Conservation (phyloP, 2,888 invertebrate genomes). For the Cephus runcator region DNA sequence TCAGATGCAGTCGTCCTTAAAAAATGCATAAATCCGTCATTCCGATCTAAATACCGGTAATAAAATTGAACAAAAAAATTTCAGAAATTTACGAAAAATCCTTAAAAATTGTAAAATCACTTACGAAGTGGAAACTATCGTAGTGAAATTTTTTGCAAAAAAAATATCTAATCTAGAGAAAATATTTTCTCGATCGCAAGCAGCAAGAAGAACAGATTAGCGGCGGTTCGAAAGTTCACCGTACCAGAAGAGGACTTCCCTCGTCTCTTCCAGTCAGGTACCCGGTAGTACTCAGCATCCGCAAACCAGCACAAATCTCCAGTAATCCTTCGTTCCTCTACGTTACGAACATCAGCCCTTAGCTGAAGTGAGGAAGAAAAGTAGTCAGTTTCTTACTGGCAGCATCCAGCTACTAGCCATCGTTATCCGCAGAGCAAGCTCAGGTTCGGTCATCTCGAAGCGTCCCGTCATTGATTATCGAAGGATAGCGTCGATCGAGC, state of each 20-base stretch:
- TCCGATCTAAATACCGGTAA: too few species aligned
- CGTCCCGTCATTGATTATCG: background rate
- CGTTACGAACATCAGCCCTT: background rate
- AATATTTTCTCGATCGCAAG: background rate
- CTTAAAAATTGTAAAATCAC: background rate
- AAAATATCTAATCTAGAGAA: background rate
- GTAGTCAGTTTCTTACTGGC: background rate
- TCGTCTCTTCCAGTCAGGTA: background rate
- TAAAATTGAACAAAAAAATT: too few species aligned
- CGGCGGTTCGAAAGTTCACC: background rate
- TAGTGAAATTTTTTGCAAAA: background rate
- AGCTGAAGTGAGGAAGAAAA: background rate
- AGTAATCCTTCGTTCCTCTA: background rate
- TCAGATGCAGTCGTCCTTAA: background rate
- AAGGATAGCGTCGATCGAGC: background rate
- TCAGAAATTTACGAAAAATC: too few species aligned
- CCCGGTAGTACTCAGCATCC: background rate
- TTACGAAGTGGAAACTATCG: too few species aligned
- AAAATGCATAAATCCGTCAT: background rate
- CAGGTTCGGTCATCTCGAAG: background rate
- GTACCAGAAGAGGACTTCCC: background rate
- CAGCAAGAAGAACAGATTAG: background rate
- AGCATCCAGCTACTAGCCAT: background rate
- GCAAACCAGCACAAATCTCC: background rate
- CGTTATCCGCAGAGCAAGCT: background rate